A percentile compares a stretch with the other conserved stretches of the same genome.
Conservation (phyloP, 2,797 vertebrate genomes). For the Hoplostethus atlanticus region DNA sequence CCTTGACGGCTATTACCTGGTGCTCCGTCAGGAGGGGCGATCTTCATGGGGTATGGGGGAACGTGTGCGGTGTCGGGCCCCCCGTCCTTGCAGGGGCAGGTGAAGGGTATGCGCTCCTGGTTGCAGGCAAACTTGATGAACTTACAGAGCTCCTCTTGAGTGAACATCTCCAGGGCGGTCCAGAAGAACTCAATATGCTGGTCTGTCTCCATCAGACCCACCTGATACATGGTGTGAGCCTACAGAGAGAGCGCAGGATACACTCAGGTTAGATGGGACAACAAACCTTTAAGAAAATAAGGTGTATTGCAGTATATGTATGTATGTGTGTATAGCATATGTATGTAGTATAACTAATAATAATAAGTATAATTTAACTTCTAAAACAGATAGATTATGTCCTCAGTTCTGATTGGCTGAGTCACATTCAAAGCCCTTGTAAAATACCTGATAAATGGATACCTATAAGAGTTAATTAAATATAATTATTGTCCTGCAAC, state of each 20-base stretch:
- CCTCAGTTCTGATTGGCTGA: not conserved
- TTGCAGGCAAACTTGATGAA: conserved; percentile 99
- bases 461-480: no score
- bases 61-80: conserved; percentile 97
- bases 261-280: not conserved
- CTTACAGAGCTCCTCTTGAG: conserved; percentile 98
- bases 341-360: no score
- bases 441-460: no score
- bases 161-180: conserved; percentile 95
- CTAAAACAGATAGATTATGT: not conserved
- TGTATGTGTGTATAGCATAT: no score
- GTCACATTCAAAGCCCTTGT: no score
- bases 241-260: conserved; percentile 51
- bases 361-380: no score
- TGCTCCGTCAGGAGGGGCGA: conserved; percentile 94
- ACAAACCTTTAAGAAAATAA: not conserved
- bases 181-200: conserved; percentile 99
- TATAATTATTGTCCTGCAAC: no score
- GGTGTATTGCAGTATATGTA: no score
- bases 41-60: conserved; percentile 98
- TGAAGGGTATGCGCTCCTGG: conserved; percentile 98
- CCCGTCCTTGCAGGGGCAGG: conserved; percentile 97
- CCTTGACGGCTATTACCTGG: conserved; percentile 83
- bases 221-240: conserved; percentile 99
- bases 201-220: conserved; percentile 98